These are phyloP conservation scores for Eurystomus glaucurus DNA, from an alignment of 2,797 vertebrate genomes.

Conservation along the genomic window DNA sequence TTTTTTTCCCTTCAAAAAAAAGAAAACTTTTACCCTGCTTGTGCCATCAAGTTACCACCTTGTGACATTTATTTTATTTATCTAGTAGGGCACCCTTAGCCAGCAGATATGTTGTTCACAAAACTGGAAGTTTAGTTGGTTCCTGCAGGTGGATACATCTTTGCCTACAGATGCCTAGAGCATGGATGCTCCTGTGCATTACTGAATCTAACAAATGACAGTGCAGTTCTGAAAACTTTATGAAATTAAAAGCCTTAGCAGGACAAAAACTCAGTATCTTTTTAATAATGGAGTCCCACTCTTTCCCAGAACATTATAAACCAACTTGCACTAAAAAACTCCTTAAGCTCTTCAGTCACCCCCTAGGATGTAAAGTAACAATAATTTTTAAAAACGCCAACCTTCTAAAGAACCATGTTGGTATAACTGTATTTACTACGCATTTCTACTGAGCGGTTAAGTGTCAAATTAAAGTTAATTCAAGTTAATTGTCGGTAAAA, in stretches of 20 bases:
- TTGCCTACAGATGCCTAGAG: neutral
- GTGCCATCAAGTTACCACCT: neutral
- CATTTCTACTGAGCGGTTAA: neutral
- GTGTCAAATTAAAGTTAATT: neutral
- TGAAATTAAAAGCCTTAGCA: neutral
- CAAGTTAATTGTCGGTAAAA: neutral
- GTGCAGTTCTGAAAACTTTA: neutral
- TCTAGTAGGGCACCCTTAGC: neutral
- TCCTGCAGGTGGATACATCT: neutral
- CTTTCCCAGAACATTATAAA: neutral
- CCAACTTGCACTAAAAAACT: neutral
- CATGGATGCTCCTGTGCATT: neutral
- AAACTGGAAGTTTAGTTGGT: neutral
- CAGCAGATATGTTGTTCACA: neutral
- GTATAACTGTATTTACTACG: neutral
- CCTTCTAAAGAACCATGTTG: neutral
- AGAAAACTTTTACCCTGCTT: neutral
- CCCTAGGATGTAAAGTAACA: neutral
- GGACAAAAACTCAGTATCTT: neutral
- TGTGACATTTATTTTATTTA: neutral
- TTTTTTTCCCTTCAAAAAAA: neutral
- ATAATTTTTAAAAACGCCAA: neutral
- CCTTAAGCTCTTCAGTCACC: neutral
- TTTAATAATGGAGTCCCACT: neutral
- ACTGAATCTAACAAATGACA: neutral